phyloP scores from a whole-genome alignment of 2,888 invertebrate species.

The Epistrophella euchroma region DNA sequence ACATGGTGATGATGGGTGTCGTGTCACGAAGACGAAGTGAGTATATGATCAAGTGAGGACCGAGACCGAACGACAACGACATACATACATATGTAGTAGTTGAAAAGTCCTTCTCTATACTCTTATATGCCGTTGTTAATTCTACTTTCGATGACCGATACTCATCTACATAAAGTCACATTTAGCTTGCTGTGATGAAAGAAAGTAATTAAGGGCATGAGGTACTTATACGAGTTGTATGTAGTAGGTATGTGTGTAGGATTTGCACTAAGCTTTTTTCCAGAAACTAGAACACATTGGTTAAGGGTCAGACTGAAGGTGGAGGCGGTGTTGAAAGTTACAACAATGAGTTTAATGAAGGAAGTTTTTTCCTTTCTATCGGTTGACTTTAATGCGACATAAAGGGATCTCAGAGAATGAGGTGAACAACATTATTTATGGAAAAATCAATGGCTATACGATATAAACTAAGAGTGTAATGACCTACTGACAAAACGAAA shows the following conservation, averaged over 20 bases:
- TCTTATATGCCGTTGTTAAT: constrained; percentile 39
- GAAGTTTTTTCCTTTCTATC: background rate
- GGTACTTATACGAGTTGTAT: constrained; percentile 45
- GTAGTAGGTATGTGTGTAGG: constrained; percentile 1
- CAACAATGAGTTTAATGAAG: constrained; percentile 35
- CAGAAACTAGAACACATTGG: constrained; percentile 30
- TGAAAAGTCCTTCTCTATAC: constrained; percentile 31
- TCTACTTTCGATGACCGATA: constrained; percentile 62
- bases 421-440: no score
- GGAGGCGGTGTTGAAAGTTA: background rate
- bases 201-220: constrained; percentile 69
- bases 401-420: no score
- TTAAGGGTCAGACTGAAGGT: constrained; percentile 41
- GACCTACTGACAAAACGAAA: no score
- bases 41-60: background rate
- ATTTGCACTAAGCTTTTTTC: constrained; percentile 22
- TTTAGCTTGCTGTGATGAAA: constrained; percentile 51
- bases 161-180: background rate
- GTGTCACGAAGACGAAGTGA: constrained; percentile 59
- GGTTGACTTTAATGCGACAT: constrained; percentile 9
- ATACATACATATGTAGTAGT: background rate
- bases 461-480: no score
- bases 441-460: no score
- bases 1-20: constrained; percentile 74
- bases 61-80: constrained; percentile 12